Conservation (phyloP, 2,797 vertebrate genomes). For the Carapus acus region DNA sequence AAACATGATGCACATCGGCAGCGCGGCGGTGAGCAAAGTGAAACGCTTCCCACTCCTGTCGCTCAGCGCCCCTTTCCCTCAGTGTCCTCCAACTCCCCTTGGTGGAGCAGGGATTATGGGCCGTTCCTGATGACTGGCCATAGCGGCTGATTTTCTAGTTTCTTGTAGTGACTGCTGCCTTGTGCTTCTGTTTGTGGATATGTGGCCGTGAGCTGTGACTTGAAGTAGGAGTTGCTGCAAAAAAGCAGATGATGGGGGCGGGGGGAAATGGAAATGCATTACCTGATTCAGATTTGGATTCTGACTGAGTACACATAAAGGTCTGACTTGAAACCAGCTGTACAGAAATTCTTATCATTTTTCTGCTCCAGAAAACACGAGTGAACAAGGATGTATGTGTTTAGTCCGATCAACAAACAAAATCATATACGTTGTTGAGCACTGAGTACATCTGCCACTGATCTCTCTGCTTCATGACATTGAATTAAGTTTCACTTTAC, state of each 20-base stretch:
- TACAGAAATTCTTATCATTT: neutral
- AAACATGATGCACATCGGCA: constrained; percentile 16
- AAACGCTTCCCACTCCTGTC: constrained; percentile 9
- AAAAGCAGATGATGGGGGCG: neutral
- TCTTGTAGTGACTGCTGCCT: constrained; percentile 24
- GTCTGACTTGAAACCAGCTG: neutral
- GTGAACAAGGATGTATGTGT: too few species aligned
- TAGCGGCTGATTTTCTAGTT: neutral
- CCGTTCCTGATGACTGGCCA: constrained; percentile 21
- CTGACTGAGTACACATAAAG: constrained; percentile 6
- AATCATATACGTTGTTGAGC: too few species aligned
- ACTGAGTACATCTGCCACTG: too few species aligned
- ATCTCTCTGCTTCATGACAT: constrained; percentile 38
- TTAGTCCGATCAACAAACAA: too few species aligned
- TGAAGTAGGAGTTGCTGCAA: constrained; percentile 4
- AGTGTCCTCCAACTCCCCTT: constrained; percentile 17
- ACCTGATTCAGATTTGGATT: constrained; percentile 1
- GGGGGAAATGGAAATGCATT: neutral
- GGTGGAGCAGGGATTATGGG: constrained; percentile 20
- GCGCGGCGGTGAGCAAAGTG: constrained; percentile 6
- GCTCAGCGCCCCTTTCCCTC: neutral
- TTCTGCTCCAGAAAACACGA: constrained; percentile 18
- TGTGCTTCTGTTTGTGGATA: constrained; percentile 1
- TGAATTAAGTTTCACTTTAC: too few species aligned
- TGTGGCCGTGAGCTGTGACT: neutral